These are phyloP conservation scores for Sebastes taczanowskii DNA, from an alignment of 2,797 vertebrate species.

Conservation along the genomic window DNA sequence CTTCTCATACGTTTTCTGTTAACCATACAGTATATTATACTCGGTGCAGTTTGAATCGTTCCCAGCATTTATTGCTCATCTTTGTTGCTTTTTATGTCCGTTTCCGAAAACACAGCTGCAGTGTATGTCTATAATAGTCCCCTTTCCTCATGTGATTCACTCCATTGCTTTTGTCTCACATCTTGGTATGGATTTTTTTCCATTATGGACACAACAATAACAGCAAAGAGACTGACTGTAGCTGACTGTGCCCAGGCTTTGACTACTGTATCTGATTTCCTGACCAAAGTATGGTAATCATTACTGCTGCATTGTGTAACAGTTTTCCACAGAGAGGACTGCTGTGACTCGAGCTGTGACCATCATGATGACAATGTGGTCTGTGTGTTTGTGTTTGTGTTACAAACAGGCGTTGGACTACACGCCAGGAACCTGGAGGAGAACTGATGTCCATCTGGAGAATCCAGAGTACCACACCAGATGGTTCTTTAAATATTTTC, in stretches of 20 bases:
- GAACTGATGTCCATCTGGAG: conserved; percentile 98
- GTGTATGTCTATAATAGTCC: background rate
- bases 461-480: conserved; percentile 99
- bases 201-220: background rate
- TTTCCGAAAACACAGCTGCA: background rate
- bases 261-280: background rate
- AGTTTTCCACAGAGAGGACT: conserved; percentile 31
- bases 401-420: conserved; percentile 85
- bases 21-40: no score
- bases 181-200: background rate
- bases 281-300: conserved; percentile 7
- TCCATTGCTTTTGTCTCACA: background rate
- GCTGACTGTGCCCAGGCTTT: background rate
- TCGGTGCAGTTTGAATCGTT: no score
- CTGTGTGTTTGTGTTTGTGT: background rate
- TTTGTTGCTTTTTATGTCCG: background rate
- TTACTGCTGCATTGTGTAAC: conserved; percentile 22
- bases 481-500: conserved; percentile 99
- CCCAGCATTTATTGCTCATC: no score
- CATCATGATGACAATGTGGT: conserved; percentile 43
- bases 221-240: background rate
- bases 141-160: background rate
- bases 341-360: conserved; percentile 52
- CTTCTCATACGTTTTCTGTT: background rate
- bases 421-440: conserved; percentile 93